Base-by-base conservation (phyloP, 2,113 vertebrate genomes). In the Chiloscyllium plagiosum region DNA sequence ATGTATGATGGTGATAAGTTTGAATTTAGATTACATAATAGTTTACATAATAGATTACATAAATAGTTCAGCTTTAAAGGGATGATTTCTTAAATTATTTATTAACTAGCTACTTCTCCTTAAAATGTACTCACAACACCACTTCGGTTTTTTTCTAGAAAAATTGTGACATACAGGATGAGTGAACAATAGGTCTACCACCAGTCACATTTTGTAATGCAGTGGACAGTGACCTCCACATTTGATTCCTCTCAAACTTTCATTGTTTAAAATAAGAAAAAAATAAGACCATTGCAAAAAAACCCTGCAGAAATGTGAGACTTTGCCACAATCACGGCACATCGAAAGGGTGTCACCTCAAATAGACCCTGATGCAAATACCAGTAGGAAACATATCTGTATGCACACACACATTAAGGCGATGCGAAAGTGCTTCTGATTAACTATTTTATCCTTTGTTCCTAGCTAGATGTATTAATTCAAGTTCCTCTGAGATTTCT, bases 361-460 rank as follows among this genome's bases (percentile, higher is more conserved):
- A 93, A 37, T 37, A 24, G 37, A 66, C 17, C 15, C 89, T 6
- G 7, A 10, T 93, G 33, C 15, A 65, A 29, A 56, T 90, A 61
- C 26, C 50, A 56, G 8, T 26, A 33, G 33, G 26, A 90, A 65
- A 65, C 26, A 19, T 65, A 56, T 52, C 26, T 50, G 13, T n/a
- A 33, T 89, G 86, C 86, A 19, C 52, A 90, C 12, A 90, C 24
- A 33, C 8, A 61, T 65, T 13, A 33, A 56, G 13, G 29, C 12
- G 15, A 12, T 61, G 52, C 61, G 61, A 90, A 90, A 90, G 52
- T 90, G 56, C 52, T 61, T 61, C 87, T 90, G 87, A 90, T 61
- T 90, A 90, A 61, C 87, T 90, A 61, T 26, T 29, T 61, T 29
- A 61, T 61, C 87, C 26, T 90, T 90, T 90, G 87, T 90, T 90